These are phyloP conservation scores for Therioaphis trifolii DNA, from an alignment of 2,888 invertebrate species.

Conservation along the genomic window DNA sequence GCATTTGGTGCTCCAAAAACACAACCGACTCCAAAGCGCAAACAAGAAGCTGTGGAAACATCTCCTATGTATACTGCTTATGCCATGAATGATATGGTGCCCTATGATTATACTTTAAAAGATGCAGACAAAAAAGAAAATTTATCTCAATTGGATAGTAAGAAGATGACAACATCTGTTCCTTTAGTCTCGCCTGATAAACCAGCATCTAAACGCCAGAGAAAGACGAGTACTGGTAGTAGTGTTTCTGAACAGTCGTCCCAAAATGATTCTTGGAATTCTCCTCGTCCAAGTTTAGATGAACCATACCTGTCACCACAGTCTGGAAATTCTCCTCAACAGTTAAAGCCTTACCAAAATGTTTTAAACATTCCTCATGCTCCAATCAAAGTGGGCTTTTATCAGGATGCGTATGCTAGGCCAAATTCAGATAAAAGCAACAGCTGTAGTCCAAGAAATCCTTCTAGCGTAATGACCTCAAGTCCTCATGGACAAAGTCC, in stretches of 20 bases:
- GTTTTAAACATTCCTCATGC: conserved; percentile 72
- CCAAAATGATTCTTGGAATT: conserved; percentile 66
- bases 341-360: conserved; percentile 73
- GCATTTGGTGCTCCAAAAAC: conserved; percentile 89
- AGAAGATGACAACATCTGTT: conserved; percentile 54
- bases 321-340: conserved; percentile 68
- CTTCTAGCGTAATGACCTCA: conserved; percentile 67
- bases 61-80: conserved; percentile 51
- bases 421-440: conserved; percentile 81
- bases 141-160: conserved; percentile 6
- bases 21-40: conserved; percentile 73
- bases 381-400: conserved; percentile 87
- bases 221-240: conserved; percentile 83
- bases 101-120: conserved; percentile 58
- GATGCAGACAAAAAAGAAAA: conserved; percentile 37
- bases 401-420: conserved; percentile 78
- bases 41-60: conserved; percentile 66
- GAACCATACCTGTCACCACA: conserved; percentile 78
- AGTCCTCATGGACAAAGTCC: conserved; percentile 63
- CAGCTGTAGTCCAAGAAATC: conserved; percentile 80
- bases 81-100: conserved; percentile 59
- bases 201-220: conserved; percentile 69
- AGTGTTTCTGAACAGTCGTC: conserved; percentile 83
- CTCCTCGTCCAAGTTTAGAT: conserved; percentile 67
- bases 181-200: conserved; percentile 68